A percentile compares a stretch with the other conserved stretches of the same genome.
These are phyloP conservation scores for Gorsachius magnificus DNA, from an alignment of 2,797 vertebrate species.

Conservation along the genomic window DNA sequence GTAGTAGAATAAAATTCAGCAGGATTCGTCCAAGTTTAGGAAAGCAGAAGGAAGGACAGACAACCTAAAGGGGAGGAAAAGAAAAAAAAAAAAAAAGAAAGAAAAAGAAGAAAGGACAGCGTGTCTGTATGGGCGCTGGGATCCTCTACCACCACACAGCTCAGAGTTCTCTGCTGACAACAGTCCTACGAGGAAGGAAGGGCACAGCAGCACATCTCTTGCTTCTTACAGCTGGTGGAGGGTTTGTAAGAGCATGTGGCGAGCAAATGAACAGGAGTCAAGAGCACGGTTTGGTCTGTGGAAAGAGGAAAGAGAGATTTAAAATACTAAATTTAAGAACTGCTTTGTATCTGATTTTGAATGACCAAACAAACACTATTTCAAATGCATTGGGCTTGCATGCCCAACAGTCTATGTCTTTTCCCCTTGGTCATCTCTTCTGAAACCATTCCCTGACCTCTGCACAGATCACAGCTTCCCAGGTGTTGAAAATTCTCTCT, in stretches of 20 bases:
- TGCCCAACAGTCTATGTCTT: background rate
- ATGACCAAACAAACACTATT: background rate
- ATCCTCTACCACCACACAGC: background rate
- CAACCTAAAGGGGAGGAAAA: background rate
- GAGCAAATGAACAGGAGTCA: slow-evolving; percentile 86
- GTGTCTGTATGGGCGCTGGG: background rate
- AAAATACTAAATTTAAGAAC: background rate
- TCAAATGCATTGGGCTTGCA: background rate
- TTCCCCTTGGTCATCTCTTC: background rate
- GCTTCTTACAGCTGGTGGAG: slow-evolving; percentile 75
- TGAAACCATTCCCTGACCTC: background rate
- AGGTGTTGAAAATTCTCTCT: background rate
- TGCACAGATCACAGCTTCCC: background rate
- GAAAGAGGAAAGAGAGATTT: background rate
- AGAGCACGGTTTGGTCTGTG: slow-evolving; percentile 84
- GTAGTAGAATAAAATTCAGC: background rate
- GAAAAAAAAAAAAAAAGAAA: background rate
- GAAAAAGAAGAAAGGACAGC: background rate
- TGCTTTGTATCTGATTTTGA: background rate
- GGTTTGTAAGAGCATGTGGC: slow-evolving; percentile 86
- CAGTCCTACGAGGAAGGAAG: slow-evolving; percentile 13
- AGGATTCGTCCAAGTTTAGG: slow-evolving; percentile 38
- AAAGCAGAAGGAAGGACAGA: slow-evolving; percentile 24
- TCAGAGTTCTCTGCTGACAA: background rate
- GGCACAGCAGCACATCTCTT: background rate